Evolutionary conservation across 1,140 invertebrate genomes (phyloP).

Genomic region (Drosophila nasuta): DNA sequence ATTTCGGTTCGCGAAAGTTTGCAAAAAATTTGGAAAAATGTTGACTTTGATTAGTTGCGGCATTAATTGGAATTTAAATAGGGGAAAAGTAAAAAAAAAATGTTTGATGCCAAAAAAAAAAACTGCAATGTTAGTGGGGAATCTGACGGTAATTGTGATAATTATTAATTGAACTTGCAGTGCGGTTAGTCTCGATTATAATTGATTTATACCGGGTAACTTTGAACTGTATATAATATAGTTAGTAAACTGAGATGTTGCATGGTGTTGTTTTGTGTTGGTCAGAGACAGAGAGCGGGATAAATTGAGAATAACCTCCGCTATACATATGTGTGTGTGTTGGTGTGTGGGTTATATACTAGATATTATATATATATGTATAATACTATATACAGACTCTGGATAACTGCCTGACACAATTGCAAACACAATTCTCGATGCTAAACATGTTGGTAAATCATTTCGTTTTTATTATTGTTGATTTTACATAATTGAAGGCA

Average conservation of each 20-base stretch:
- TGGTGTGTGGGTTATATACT: neutral
- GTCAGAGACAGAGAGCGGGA: slow-evolving; percentile 25
- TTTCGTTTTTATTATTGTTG: slow-evolving; percentile 24
- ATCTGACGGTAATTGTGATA: slow-evolving; percentile 11
- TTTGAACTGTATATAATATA: slow-evolving; percentile 32
- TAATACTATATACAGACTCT: neutral
- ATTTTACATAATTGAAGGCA: slow-evolving; percentile 36
- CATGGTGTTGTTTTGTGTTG: slow-evolving; percentile 14
- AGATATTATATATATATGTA: slow-evolving; percentile 7
- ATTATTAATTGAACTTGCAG: slow-evolving; percentile 34
- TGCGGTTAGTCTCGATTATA: slow-evolving; percentile 58
- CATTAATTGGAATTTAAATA: slow-evolving; percentile 40
- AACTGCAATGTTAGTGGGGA: slow-evolving; percentile 21
- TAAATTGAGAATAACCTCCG: neutral
- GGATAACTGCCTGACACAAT: slow-evolving; percentile 15
- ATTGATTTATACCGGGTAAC: slow-evolving; percentile 20
- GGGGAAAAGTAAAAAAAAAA: slow-evolving; percentile 10
- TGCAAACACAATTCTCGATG: slow-evolving; percentile 24
- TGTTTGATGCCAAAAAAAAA: slow-evolving; percentile 6
- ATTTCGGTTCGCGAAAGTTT: slow-evolving; percentile 48
- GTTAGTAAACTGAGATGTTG: slow-evolving; percentile 55
- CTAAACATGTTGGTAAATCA: slow-evolving; percentile 24
- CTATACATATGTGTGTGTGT: neutral
- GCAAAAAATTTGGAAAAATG: slow-evolving; percentile 77
- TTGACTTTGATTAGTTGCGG: slow-evolving; percentile 66